phyloP scores from a whole-genome alignment of 2,113 vertebrate genomes.

The Mobula hypostoma region DNA sequence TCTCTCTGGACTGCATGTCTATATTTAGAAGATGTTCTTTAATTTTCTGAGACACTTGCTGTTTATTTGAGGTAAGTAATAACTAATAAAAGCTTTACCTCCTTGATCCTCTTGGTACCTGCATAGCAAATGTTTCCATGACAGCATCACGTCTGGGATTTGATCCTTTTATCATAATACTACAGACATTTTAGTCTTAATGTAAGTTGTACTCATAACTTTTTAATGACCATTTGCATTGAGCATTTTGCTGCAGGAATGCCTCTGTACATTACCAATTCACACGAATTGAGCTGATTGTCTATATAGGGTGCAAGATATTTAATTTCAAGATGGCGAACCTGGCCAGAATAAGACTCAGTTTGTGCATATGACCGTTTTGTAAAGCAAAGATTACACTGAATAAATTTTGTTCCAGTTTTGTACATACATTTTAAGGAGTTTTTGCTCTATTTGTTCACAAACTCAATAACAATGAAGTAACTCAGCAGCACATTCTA shows the following conservation, averaged over 20 bases:
- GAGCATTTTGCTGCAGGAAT: background rate
- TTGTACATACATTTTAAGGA: background rate
- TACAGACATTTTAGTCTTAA: background rate
- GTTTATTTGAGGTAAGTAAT: background rate
- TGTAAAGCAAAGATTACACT: background rate
- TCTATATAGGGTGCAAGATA: background rate
- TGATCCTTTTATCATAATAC: background rate
- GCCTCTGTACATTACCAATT: too few species aligned
- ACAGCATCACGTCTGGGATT: background rate
- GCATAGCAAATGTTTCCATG: background rate
- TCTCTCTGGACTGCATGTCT: background rate
- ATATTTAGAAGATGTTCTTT: background rate
- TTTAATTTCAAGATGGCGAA: background rate
- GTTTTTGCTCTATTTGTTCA: background rate
- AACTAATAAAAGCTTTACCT: background rate
- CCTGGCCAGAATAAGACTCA: background rate
- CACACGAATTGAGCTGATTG: too few species aligned
- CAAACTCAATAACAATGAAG: background rate
- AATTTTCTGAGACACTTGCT: too few species aligned
- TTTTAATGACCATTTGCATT: background rate
- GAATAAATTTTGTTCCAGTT: background rate
- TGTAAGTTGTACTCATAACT: background rate
- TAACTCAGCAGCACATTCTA: background rate
- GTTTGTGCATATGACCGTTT: background rate
- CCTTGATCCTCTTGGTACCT: background rate